Evolutionary conservation across 1,140 invertebrate genomes (phyloP), one percentile per base, ranked within the genome.

Genomic region (Drosophila navojoa): DNA sequence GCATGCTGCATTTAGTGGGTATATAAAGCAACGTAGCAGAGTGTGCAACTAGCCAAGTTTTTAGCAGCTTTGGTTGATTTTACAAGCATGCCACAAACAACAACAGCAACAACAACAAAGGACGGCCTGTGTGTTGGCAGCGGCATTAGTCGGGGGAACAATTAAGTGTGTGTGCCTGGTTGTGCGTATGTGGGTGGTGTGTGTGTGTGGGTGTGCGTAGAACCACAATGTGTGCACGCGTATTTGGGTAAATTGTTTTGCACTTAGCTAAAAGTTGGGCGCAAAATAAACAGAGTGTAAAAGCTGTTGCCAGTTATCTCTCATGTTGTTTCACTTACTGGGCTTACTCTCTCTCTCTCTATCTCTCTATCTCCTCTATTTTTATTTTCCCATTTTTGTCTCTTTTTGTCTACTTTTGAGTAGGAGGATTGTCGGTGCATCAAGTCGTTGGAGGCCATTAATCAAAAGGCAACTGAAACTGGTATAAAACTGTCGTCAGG

Each of bases 201-300:
- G 50, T 15, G 57, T 78, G 59, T 50, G 63, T 69, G 7, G 38
- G 54, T 50, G 38, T 47, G 15, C 38, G 59, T 19, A 45, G 45
- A 59, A 32, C 35, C 35, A 29, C 50, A 50, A 68, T 49, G 72
- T 57, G 66, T 77, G 71, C 44, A 35, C 47, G 76, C 58, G 72
- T 72, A 84, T 82, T 87, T 87, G 71, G 84, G 84, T 89, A 87
- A 89, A 87, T 89, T 89, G 84, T 89, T 87, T 87, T 87, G 85
- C 84, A 87, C 84, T 87, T 87, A 89, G 84, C 84, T 84, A 74
- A 84, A 89, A 87, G 84, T 87, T 89, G 84, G 63, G 63, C 68
- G 72, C 63, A 73, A 79, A 89, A 86, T 87, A 86, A 86, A 82
- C 77, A 79, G 76, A 77, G 79, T 67, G 84, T 61, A 71, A 81